Evolutionary conservation across 1,140 invertebrate species (phyloP).

Genomic region (Euwallacea fornicatus): DNA sequence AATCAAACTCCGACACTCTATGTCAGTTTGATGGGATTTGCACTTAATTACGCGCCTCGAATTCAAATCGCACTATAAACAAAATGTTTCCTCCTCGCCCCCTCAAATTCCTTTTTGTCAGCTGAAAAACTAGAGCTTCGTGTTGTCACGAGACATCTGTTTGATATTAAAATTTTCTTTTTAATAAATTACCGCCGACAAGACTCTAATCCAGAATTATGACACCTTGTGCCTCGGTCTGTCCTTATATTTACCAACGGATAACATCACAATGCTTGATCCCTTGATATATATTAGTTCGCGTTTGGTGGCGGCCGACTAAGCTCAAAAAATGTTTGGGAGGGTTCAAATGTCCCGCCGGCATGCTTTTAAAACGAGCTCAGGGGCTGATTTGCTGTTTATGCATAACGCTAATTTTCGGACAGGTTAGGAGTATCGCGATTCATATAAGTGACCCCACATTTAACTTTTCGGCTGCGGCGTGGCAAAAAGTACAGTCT

Average conservation of each 20-base stretch:
- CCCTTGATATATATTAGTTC: slow-evolving; percentile 29
- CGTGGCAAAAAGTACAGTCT: slow-evolving; percentile 8
- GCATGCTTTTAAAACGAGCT: neutral
- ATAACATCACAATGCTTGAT: slow-evolving; percentile 31
- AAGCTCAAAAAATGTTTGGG: too few relatives aligned
- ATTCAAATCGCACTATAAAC: too few relatives aligned
- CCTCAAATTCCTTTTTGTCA: neutral
- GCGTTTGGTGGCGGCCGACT: neutral
- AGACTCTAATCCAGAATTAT: slow-evolving; percentile 34
- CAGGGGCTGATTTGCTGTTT: too few relatives aligned
- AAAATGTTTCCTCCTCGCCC: too few relatives aligned
- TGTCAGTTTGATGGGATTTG: slow-evolving; percentile 19
- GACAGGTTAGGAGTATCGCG: too few relatives aligned
- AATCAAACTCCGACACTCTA: too few relatives aligned
- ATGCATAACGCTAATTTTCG: too few relatives aligned
- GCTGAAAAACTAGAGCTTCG: neutral
- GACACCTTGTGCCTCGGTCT: slow-evolving; percentile 27
- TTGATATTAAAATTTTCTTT: slow-evolving; percentile 32
- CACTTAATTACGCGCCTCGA: neutral
- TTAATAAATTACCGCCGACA: slow-evolving; percentile 25
- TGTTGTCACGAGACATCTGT: slow-evolving; percentile 19
- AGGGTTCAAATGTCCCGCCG: too few relatives aligned
- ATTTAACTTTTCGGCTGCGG: too few relatives aligned
- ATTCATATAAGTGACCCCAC: too few relatives aligned
- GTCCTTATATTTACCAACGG: slow-evolving; percentile 33